Conservation (phyloP, 2,888 invertebrate genomes). For the Philonicus albiceps region DNA sequence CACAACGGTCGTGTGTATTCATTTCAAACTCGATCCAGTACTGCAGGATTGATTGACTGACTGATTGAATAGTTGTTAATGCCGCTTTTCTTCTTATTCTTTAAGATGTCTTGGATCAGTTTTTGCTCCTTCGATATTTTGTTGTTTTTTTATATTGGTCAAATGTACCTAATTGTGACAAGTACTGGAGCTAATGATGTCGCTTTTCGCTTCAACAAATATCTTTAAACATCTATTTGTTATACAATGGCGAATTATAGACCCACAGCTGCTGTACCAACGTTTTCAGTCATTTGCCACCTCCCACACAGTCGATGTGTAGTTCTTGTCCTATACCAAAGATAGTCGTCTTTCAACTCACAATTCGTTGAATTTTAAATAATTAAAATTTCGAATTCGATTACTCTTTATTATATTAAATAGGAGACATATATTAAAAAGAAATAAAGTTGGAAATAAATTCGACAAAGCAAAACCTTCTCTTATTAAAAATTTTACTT, state of each 20-base stretch:
- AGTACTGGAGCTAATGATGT: constrained; percentile 3
- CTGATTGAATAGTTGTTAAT: not conserved
- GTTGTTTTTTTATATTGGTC: not conserved
- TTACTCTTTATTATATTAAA: too few species aligned
- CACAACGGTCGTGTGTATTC: not conserved
- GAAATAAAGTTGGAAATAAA: too few species aligned
- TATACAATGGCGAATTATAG: constrained; percentile 5
- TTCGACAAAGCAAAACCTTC: too few species aligned
- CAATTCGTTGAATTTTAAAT: not conserved
- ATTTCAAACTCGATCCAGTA: not conserved
- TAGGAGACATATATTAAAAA: too few species aligned
- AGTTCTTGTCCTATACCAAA: not conserved
- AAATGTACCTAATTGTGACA: constrained; percentile 9
- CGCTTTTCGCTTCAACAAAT: not conserved
- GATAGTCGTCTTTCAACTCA: not conserved
- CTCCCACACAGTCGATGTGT: not conserved
- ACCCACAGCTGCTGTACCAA: not conserved
- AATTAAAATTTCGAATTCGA: too few species aligned
- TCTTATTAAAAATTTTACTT: too few species aligned
- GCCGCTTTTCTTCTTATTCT: not conserved
- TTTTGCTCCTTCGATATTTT: not conserved
- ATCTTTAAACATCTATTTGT: not conserved
- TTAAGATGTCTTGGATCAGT: not conserved
- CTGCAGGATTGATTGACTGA: not conserved
- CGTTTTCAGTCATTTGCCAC: not conserved